These are phyloP conservation scores for Chromis chromis DNA, from an alignment of 2,797 vertebrate species.

Conservation along the genomic window DNA sequence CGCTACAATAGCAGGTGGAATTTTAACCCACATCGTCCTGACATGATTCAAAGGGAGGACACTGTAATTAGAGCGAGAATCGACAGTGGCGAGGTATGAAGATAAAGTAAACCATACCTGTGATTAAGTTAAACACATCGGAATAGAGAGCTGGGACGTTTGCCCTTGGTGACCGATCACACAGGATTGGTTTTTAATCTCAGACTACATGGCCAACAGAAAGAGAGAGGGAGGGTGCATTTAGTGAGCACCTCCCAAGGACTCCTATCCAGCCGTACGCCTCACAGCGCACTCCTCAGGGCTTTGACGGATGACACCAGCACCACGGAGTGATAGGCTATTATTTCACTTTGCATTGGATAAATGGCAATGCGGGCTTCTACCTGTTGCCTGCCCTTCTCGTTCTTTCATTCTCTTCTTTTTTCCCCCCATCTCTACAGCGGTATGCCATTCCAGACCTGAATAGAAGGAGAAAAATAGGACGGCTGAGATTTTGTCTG, in stretches of 20 bases:
- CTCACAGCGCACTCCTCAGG: conserved; percentile 68
- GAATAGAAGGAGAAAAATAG: conserved; percentile 43
- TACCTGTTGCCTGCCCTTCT: conserved; percentile 73
- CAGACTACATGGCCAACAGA: conserved; percentile 35
- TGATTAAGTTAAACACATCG: conserved; percentile 66
- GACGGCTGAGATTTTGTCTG: conserved; percentile 39
- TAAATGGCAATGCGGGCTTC: conserved; percentile 79
- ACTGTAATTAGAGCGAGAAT: conserved; percentile 31
- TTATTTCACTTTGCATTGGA: conserved; percentile 89
- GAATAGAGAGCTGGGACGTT: conserved; percentile 34
- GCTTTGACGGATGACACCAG: conserved; percentile 84
- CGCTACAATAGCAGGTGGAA: not conserved
- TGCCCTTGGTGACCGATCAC: conserved; percentile 72
- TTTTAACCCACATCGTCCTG: conserved; percentile 11
- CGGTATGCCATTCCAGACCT: conserved; percentile 29
- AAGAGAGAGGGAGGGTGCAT: conserved; percentile 35
- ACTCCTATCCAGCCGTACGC: conserved; percentile 61
- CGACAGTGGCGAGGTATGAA: conserved; percentile 10
- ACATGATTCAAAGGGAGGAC: conserved; percentile 15
- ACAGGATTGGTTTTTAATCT: conserved; percentile 77
- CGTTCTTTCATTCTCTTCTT: conserved; percentile 41
- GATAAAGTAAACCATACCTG: conserved; percentile 43
- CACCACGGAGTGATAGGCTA: conserved; percentile 85
- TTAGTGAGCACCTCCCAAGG: conserved; percentile 78
- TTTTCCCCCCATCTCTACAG: conserved; percentile 18